Base-by-base conservation (phyloP, 23 tunicate species). In the Halocynthia roretzi region DNA sequence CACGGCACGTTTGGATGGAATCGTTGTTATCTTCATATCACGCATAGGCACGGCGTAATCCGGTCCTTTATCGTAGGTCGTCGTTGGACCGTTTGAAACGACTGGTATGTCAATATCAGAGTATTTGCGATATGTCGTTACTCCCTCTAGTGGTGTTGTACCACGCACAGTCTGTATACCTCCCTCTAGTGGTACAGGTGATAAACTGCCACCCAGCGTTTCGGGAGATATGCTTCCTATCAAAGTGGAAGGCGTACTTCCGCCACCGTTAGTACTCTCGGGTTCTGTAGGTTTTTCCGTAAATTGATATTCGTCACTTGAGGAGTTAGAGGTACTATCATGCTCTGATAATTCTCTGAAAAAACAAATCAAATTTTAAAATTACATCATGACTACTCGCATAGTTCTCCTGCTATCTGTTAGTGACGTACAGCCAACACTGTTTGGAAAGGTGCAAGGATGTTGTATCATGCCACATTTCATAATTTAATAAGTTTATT, bases 21-120 rank as follows among this genome's bases (percentile, higher is more conserved):
- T 57, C 8, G 87, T 62, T 18, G 73, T 60, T 0, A 83, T 50
- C 19, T 76, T 66, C 44, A 83, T 79, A 48, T 83, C 87, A 51
- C 87, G 81, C 68, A 74, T 79, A 6, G 87, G 87, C 54, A 83
- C 58, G 8, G 87, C 87, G 76, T 83, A 83, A 44, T 83, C 87
- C 8, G 87, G 76, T 7, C 82, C 69, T 67, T 83, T 83, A 10
- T 82, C 86, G 48, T 83, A 56, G 2, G 57, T 55, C 19, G 75
- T 20, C 5, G 52, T 58, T 17, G 64, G 54, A 15, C 40, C 52
- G 56, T 76, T 51, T 22, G 51, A 8, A 11, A 31, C 50, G 52
- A 64, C 82, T 23, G 58, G 71, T 64, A 77, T 19, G 9, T 63
- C 71, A 31, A 31, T 31, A 31, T 31, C 44, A 31, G 44, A 31